phyloP scores from a whole-genome alignment of 1,140 invertebrate genomes.

The Caenorhabditis briggsae region DNA sequence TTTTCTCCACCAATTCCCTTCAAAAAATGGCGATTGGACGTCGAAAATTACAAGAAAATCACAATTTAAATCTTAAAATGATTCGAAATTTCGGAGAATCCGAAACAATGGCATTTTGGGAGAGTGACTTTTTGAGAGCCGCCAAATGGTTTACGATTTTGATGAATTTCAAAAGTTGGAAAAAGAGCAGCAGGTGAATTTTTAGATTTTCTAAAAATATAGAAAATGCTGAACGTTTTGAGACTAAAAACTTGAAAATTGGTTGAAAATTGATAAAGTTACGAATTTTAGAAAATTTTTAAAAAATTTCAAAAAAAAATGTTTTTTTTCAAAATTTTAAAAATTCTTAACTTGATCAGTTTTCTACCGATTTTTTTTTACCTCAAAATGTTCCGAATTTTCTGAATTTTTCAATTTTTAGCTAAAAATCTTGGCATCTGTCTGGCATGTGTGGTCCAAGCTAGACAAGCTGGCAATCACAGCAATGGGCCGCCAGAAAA shows the following conservation, averaged over 20 bases:
- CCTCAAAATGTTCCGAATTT: too few species aligned
- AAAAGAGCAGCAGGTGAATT: neutral
- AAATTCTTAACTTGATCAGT: too few species aligned
- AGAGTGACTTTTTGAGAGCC: slow-evolving; percentile 13
- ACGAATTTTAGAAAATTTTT: too few species aligned
- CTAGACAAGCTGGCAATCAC: slow-evolving; percentile 2
- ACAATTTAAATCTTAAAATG: neutral
- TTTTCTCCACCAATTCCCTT: neutral
- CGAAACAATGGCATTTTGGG: slow-evolving; percentile 14
- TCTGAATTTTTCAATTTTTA: slow-evolving; percentile 3
- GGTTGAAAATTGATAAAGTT: too few species aligned
- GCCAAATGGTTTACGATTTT: slow-evolving; percentile 16
- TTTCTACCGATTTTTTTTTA: too few species aligned
- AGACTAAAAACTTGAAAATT: too few species aligned
- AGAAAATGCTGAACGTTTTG: too few species aligned
- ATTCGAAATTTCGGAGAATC: neutral
- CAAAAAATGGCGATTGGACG: neutral
- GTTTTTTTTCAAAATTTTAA: too few species aligned
- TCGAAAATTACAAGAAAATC: neutral
- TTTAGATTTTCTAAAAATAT: too few species aligned
- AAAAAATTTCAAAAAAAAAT: too few species aligned
- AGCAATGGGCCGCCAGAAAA: slow-evolving; percentile 13
- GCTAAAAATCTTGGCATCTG: slow-evolving; percentile 12
- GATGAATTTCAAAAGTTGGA: slow-evolving; percentile 8
- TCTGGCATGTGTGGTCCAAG: neutral